phyloP scores from a whole-genome alignment of 2,113 vertebrate genomes.

The Uria aalge region DNA sequence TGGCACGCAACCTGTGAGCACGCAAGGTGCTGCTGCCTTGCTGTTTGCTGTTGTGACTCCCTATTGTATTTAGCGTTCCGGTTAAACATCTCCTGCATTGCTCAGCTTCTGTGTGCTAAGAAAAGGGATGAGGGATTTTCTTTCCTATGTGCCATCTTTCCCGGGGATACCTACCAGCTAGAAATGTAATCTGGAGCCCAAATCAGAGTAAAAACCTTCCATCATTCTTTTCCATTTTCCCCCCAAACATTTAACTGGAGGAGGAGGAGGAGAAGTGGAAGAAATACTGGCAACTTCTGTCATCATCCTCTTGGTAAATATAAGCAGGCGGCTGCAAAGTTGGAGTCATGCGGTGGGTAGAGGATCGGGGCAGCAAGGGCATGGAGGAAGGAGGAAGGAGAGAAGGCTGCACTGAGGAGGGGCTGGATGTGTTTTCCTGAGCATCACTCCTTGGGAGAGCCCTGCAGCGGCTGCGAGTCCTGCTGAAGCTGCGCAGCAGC shows the following conservation, averaged over 20 bases:
- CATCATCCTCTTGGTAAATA: not conserved
- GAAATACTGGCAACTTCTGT: not conserved
- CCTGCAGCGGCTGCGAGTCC: not conserved
- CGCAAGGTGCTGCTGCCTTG: not conserved
- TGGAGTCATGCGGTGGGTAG: not conserved
- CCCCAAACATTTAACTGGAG: not conserved
- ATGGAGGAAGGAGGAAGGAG: not conserved
- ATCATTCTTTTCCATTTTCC: not conserved
- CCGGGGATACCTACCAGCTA: not conserved
- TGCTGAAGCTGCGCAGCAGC: not conserved
- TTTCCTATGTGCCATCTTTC: not conserved
- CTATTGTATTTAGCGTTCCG: rapidly evolving
- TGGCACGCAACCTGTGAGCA: not conserved
- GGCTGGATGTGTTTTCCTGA: not conserved
- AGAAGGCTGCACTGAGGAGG: not conserved
- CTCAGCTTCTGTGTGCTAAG: not conserved
- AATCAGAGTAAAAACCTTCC: not conserved
- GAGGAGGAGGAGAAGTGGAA: not conserved
- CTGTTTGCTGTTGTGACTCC: not conserved
- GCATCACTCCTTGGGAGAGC: not conserved
- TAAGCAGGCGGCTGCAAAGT: not conserved
- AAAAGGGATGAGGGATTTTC: not conserved
- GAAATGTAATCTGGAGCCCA: not conserved
- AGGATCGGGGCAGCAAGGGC: not conserved
- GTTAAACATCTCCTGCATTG: not conserved